phyloP scores from a whole-genome alignment of 2,113 vertebrate genomes.

The Melozone crissalis region DNA sequence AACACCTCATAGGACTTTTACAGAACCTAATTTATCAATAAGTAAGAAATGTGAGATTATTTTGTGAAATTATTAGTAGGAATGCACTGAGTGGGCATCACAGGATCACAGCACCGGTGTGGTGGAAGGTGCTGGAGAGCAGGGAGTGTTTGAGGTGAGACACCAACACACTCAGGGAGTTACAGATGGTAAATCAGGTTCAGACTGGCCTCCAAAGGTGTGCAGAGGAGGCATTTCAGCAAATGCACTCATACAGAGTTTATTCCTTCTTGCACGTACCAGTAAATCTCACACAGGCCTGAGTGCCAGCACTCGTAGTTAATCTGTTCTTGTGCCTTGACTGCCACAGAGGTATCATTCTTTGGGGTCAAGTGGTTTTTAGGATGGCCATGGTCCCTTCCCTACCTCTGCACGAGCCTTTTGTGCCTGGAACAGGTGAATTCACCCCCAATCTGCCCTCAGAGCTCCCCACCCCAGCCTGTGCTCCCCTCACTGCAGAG shows the following conservation, averaged over 20 bases:
- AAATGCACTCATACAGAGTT: not conserved
- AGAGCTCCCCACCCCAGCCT: not conserved
- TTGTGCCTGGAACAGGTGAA: not conserved
- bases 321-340: not conserved
- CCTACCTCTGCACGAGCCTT: not conserved
- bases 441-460: not conserved
- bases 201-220: not conserved
- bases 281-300: not conserved
- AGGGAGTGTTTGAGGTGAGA: rapidly evolving
- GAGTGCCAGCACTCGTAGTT: rapidly evolving
- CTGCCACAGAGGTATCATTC: rapidly evolving
- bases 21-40: not conserved
- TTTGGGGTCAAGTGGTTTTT: no score
- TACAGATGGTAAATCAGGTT: not conserved
- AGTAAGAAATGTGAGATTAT: not conserved
- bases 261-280: not conserved
- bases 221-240: not conserved
- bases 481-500: not conserved
- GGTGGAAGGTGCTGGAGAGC: not conserved
- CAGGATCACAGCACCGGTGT: not conserved
- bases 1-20: not conserved
- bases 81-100: not conserved
- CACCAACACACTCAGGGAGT: not conserved
- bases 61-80: not conserved
- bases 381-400: not conserved